phyloP scores from a whole-genome alignment of 2,888 invertebrate species.

The Strigamia maritima region DNA sequence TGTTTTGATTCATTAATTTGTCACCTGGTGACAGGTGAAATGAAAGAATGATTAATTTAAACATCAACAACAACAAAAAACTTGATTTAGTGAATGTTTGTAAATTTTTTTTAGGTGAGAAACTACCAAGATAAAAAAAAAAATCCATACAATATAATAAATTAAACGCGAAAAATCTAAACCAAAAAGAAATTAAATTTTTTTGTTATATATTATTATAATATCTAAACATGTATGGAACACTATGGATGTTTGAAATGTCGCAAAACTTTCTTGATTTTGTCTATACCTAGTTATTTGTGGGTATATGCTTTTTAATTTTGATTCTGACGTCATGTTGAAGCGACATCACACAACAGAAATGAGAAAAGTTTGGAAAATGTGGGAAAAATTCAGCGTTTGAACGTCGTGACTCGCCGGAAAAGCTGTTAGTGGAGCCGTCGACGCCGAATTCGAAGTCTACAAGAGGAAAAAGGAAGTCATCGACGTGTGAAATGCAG shows the following conservation, averaged over 20 bases:
- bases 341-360: background rate
- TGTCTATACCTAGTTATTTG: slow-evolving; percentile 26
- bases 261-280: background rate
- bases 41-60: background rate
- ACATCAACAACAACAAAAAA: no score
- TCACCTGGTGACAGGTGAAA: background rate
- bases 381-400: background rate
- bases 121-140: slow-evolving; percentile 19
- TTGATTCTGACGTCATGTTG: background rate
- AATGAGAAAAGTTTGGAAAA: background rate
- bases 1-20: no score
- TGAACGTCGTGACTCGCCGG: background rate
- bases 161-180: background rate
- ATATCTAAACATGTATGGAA: slow-evolving; percentile 4
- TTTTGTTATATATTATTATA: background rate
- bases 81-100: slow-evolving; percentile 30
- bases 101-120: slow-evolving; percentile 32
- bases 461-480: background rate
- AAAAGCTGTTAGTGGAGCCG: background rate
- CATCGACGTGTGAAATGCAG: background rate
- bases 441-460: no score
- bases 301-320: slow-evolving; percentile 12
- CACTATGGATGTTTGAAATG: background rate
- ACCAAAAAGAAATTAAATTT: background rate
- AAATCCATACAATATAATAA: slow-evolving; percentile 11